These are phyloP conservation scores for Andrena fulva DNA, from an alignment of 2,888 invertebrate species.

Conservation along the genomic window DNA sequence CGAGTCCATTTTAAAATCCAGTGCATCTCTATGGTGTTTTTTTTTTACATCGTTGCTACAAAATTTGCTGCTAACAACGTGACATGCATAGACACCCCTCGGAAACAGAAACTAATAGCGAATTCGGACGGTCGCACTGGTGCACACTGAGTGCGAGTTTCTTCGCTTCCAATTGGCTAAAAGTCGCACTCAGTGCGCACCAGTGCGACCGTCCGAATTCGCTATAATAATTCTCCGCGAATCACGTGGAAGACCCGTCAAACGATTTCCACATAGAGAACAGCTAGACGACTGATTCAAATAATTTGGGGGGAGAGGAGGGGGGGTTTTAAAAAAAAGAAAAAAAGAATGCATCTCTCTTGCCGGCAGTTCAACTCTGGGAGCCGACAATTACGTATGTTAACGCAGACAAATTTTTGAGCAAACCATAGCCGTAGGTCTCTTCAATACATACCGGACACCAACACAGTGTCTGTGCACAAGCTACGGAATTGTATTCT, in stretches of 20 bases:
- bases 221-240: background rate
- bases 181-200: too few species aligned
- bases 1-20: slow-evolving; percentile 69
- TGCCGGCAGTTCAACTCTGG: background rate
- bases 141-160: too few species aligned
- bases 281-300: too few species aligned
- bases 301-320: too few species aligned
- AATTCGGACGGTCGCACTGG: too few species aligned
- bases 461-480: slow-evolving; percentile 79
- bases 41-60: slow-evolving; percentile 56
- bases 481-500: slow-evolving; percentile 84
- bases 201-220: too few species aligned
- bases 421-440: slow-evolving; percentile 66
- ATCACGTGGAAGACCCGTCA: background rate
- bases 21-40: slow-evolving; percentile 66
- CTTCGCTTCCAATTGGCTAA: too few species aligned
- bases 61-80: slow-evolving; percentile 63
- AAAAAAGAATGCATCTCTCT: background rate
- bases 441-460: slow-evolving; percentile 84
- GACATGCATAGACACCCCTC: slow-evolving; percentile 2
- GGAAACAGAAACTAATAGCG: background rate
- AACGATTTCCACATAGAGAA: background rate
- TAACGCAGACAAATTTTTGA: slow-evolving; percentile 67
- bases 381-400: slow-evolving; percentile 27
- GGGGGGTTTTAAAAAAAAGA: background rate